These are phyloP conservation scores for Knipowitschia caucasica DNA, from an alignment of 2,797 vertebrate species.

Conservation along the genomic window DNA sequence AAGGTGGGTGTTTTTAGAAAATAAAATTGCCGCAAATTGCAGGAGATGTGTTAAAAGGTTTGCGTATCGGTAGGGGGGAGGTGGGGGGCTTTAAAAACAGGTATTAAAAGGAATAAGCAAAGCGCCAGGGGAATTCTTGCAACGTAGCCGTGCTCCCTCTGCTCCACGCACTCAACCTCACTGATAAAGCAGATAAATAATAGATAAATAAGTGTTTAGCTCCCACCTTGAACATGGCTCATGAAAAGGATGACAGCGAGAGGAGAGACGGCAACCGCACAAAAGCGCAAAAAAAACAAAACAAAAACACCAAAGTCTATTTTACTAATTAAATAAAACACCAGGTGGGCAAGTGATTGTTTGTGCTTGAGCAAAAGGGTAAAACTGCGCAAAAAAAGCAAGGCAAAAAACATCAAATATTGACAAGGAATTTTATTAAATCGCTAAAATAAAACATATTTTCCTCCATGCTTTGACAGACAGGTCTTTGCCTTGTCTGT, in stretches of 20 bases:
- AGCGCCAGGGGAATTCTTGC: slow-evolving; percentile 72
- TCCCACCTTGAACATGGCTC: slow-evolving; percentile 75
- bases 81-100: slow-evolving; percentile 61
- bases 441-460: slow-evolving; percentile 5
- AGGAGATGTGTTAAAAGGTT: slow-evolving; percentile 62
- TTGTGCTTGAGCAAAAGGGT: slow-evolving; percentile 21
- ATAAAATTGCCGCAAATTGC: slow-evolving; percentile 65
- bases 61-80: slow-evolving; percentile 45
- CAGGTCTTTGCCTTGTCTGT: slow-evolving; percentile 17
- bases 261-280: slow-evolving; percentile 28
- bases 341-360: slow-evolving; percentile 56
- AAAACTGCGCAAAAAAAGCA: slow-evolving; percentile 12
- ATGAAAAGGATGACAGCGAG: slow-evolving; percentile 71
- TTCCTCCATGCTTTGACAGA: slow-evolving; percentile 14
- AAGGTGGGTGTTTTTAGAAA: slow-evolving; percentile 52
- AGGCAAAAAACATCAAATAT: slow-evolving; percentile 34
- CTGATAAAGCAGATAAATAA: slow-evolving; percentile 78
- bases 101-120: slow-evolving; percentile 64
- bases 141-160: slow-evolving; percentile 57
- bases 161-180: slow-evolving; percentile 70
- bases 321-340: slow-evolving; percentile 67
- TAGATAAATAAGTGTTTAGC: slow-evolving; percentile 79
- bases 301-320: slow-evolving; percentile 51
- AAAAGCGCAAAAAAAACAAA: slow-evolving; percentile 25
- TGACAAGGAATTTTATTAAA: slow-evolving; percentile 33